phyloP scores from a whole-genome alignment of 2,797 vertebrate genomes.

The Bufotes viridis region DNA sequence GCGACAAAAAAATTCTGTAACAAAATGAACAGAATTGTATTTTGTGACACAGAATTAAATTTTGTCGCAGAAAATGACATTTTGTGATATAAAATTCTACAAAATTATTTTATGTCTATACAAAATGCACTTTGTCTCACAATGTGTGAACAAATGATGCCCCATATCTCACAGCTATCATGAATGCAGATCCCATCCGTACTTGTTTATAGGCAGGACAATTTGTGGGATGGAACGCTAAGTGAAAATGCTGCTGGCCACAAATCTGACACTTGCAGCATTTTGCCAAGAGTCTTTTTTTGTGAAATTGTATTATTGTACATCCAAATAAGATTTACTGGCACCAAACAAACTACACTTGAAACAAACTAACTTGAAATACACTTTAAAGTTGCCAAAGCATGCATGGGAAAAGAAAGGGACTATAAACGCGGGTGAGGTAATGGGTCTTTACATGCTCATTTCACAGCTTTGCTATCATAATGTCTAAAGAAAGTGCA shows the following conservation, averaged over 20 bases:
- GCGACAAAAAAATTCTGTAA: too few relatives aligned
- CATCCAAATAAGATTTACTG: constrained; percentile 1
- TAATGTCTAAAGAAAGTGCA: neutral
- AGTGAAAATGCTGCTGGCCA: neutral
- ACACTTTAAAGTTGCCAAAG: neutral
- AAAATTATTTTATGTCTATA: too few relatives aligned
- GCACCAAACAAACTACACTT: neutral
- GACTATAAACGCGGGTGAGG: neutral
- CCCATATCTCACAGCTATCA: neutral
- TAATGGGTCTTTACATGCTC: neutral
- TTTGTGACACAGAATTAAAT: too few relatives aligned
- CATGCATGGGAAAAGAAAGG: constrained; percentile 1
- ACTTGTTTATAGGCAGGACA: neutral
- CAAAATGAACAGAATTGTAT: too few relatives aligned
- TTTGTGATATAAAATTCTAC: too few relatives aligned
- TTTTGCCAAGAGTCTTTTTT: neutral
- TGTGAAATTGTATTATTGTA: constrained; percentile 2
- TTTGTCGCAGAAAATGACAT: too few relatives aligned
- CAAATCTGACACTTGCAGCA: neutral
- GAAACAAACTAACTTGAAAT: too few relatives aligned
- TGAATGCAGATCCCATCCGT: neutral
- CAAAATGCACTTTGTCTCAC: too few relatives aligned
- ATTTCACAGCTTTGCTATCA: neutral
- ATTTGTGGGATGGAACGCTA: neutral
- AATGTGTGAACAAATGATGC: too few relatives aligned